Conservation (phyloP, 1,140 invertebrate species). For the Colletes latitarsis region DNA sequence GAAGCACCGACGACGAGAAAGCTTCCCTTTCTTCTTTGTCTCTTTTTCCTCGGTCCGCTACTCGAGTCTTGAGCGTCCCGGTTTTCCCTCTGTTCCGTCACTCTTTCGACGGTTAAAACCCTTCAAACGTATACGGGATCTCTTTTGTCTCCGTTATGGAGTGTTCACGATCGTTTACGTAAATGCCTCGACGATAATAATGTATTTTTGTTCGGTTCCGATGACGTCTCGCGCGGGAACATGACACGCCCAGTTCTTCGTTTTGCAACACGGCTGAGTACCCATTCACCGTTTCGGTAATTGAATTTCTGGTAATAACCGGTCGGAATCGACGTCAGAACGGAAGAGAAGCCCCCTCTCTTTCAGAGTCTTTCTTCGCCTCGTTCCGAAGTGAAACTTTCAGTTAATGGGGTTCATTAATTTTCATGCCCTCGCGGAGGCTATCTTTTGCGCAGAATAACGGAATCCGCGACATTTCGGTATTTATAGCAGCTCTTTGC, state of each 20-base stretch:
- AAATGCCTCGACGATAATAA: neutral
- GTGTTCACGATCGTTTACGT: neutral
- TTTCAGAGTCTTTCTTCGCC: neutral
- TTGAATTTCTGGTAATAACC: constrained; percentile 6
- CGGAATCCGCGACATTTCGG: neutral
- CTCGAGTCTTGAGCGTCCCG: neutral
- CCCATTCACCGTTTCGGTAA: neutral
- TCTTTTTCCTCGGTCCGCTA: neutral
- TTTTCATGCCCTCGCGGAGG: neutral
- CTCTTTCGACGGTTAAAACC: neutral
- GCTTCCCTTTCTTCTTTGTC: neutral
- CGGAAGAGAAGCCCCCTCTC: neutral
- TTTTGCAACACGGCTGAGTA: neutral
- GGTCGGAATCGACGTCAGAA: neutral
- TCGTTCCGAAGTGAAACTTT: neutral
- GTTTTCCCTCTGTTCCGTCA: neutral
- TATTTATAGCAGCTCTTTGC: neutral
- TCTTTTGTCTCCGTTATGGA: neutral
- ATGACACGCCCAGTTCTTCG: constrained; percentile 18
- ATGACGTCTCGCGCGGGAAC: constrained; percentile 6
- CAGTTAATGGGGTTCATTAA: neutral
- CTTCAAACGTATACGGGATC: constrained; percentile 1
- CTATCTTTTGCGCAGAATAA: neutral
- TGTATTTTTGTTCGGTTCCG: constrained; percentile 37
- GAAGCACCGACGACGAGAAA: neutral